These are phyloP conservation scores for Nemurella pictetii DNA, from an alignment of 2,888 invertebrate species.

Conservation along the genomic window DNA sequence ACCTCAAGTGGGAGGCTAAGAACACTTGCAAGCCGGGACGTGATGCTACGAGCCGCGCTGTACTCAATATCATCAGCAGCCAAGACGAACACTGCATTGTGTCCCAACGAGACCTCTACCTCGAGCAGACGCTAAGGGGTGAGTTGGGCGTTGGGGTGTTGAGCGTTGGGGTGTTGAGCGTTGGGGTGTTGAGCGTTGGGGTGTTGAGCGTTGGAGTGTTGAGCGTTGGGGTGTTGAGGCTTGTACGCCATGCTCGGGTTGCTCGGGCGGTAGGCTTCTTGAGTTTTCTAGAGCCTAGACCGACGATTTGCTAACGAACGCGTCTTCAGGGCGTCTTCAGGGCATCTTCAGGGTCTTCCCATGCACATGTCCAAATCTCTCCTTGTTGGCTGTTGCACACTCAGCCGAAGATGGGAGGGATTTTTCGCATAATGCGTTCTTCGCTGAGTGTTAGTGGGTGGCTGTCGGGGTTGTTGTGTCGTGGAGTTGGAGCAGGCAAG, in stretches of 20 bases:
- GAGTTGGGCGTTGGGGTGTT: neutral
- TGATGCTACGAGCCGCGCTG: constrained; percentile 46
- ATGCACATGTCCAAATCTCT: no score
- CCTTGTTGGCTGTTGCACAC: no score
- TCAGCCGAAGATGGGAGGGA: no score
- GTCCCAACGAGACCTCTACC: neutral
- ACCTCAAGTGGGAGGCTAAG: constrained; percentile 48
- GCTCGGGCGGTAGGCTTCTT: neutral
- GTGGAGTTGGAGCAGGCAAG: no score
- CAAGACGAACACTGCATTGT: constrained; percentile 34
- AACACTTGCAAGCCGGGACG: constrained; percentile 47
- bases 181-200: neutral
- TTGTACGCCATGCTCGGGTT: neutral
- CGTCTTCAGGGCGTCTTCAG: no score
- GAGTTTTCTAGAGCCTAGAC: neutral
- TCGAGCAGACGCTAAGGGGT: neutral
- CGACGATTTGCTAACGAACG: no score
- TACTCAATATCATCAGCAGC: constrained; percentile 46
- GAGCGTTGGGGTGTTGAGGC: neutral
- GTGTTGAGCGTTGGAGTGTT: neutral
- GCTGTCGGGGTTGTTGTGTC: no score
- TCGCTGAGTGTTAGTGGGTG: no score
- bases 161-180: neutral
- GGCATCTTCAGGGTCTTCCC: no score
- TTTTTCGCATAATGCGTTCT: no score